These are phyloP conservation scores for Dorcus hopei DNA, from an alignment of 2,888 invertebrate species.

Conservation along the genomic window DNA sequence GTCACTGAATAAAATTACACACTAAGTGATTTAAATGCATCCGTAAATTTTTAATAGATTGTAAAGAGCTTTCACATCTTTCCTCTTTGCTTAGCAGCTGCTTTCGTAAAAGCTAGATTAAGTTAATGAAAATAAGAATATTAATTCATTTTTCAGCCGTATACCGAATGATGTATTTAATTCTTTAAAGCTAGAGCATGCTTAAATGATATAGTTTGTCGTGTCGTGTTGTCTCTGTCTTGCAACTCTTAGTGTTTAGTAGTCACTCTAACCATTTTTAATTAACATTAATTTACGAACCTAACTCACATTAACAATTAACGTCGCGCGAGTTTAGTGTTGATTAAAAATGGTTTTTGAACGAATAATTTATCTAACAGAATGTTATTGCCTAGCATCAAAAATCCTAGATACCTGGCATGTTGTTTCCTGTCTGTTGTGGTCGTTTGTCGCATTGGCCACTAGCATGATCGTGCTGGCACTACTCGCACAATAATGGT, in stretches of 20 bases:
- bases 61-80: no score
- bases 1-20: no score
- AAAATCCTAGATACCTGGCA: slow-evolving; percentile 47
- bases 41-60: no score
- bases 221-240: not conserved
- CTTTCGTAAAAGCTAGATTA: not conserved
- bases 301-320: slow-evolving; percentile 10
- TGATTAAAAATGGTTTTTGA: slow-evolving; percentile 36
- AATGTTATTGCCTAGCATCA: slow-evolving; percentile 29
- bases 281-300: slow-evolving; percentile 34
- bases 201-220: not conserved
- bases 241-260: slow-evolving; percentile 1
- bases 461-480: slow-evolving; percentile 52
- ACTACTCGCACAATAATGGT: slow-evolving; percentile 50
- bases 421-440: slow-evolving; percentile 48
- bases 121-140: not conserved
- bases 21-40: no score
- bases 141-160: not conserved
- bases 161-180: not conserved
- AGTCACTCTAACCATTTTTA: slow-evolving; percentile 23
- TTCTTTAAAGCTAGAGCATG: no score
- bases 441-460: slow-evolving; percentile 50
- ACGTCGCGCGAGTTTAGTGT: slow-evolving; percentile 30
- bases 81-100: no score
- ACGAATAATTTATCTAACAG: slow-evolving; percentile 19